These are phyloP conservation scores for Galago senegalensis DNA, from an alignment of 2,797 vertebrate species.

Conservation along the genomic window DNA sequence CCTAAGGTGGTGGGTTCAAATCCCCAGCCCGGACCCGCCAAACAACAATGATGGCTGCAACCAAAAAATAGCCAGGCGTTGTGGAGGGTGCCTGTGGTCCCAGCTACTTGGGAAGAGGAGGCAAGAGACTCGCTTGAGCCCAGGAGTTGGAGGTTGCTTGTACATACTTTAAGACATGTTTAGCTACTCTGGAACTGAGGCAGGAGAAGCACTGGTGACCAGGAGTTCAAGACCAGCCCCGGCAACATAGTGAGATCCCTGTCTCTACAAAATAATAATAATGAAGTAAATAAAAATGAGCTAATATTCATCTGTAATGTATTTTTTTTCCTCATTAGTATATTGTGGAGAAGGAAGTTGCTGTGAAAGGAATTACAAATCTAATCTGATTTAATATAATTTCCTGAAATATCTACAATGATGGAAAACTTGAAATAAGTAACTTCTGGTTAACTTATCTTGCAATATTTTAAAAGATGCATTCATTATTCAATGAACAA, in stretches of 20 bases:
- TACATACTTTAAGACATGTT: neutral
- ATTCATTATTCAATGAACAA: neutral
- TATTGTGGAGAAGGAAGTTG: neutral
- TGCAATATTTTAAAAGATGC: neutral
- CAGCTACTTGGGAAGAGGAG: too few relatives aligned
- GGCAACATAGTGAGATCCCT: neutral
- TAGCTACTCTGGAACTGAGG: neutral
- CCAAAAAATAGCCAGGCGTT: too few relatives aligned
- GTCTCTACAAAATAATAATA: neutral
- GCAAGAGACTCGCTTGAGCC: too few relatives aligned
- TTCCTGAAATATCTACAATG: slow-evolving; percentile 44
- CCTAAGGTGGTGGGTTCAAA: too few relatives aligned
- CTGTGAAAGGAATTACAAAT: slow-evolving; percentile 29
- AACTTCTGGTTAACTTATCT: neutral
- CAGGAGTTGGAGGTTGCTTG: too few relatives aligned
- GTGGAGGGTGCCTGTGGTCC: too few relatives aligned
- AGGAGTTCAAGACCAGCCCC: neutral
- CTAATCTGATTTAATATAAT: neutral
- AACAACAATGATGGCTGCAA: too few relatives aligned
- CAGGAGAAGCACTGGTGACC: neutral
- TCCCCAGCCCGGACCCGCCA: too few relatives aligned
- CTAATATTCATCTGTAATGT: neutral
- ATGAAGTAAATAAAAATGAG: neutral
- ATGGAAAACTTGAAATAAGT: neutral
- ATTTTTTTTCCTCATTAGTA: neutral